Evolutionary conservation across 2,888 invertebrate genomes (phyloP).

Genomic region (Chloroclystis v-ata): DNA sequence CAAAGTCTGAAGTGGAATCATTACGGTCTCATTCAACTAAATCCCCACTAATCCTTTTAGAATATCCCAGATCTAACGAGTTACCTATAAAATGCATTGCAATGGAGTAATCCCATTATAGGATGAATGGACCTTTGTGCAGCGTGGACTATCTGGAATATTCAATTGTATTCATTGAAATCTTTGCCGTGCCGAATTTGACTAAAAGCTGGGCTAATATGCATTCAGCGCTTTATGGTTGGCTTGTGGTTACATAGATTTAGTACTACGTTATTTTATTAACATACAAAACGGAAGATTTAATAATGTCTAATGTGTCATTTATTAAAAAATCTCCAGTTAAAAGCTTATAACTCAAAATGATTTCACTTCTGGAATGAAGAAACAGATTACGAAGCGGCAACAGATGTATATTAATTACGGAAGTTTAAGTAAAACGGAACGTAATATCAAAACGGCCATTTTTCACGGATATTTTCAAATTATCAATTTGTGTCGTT

Average conservation of each 20-base stretch:
- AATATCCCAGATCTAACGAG: constrained; percentile 30
- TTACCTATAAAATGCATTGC: constrained; percentile 25
- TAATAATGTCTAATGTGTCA: too few species aligned
- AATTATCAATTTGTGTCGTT: constrained; percentile 11
- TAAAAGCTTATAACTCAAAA: too few species aligned
- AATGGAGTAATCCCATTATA: constrained; percentile 27
- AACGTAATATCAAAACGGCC: background rate
- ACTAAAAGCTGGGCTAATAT: too few species aligned
- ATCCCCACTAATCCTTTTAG: constrained; percentile 27
- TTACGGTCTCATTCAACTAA: constrained; percentile 26
- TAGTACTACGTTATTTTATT: too few species aligned
- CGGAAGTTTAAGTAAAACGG: background rate
- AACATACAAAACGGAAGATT: too few species aligned
- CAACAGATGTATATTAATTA: constrained; percentile 2
- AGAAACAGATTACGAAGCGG: background rate
- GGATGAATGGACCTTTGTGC: constrained; percentile 14
- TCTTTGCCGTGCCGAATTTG: too few species aligned
- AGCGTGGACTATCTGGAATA: constrained; percentile 3
- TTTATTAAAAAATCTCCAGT: too few species aligned
- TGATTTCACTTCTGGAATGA: background rate
- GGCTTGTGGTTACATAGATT: too few species aligned
- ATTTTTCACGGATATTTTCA: constrained; percentile 16
- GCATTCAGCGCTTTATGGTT: too few species aligned
- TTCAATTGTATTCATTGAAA: background rate
- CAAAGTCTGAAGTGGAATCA: constrained; percentile 25